Conservation (phyloP, 2,797 vertebrate species). For the Acanthiza pusilla region DNA sequence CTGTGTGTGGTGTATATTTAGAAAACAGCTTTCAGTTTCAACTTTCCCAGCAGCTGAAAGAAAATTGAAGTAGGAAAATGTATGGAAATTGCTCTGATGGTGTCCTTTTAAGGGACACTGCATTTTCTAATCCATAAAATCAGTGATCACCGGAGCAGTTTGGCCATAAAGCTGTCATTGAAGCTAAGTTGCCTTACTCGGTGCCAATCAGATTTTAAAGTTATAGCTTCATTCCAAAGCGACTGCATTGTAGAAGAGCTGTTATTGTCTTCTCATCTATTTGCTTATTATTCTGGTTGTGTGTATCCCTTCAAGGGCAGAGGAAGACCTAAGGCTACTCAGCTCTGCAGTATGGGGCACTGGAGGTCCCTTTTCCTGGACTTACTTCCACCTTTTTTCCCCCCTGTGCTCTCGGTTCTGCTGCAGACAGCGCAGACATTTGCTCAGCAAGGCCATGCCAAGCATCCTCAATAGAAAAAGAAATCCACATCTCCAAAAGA, state of each 20-base stretch:
- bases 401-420: not conserved
- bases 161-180: not conserved
- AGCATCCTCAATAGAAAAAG: not conserved
- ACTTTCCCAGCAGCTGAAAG: not conserved
- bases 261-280: not conserved
- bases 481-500: not conserved
- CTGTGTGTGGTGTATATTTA: constrained; percentile 31
- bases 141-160: not conserved
- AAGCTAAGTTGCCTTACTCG: not conserved
- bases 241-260: not conserved
- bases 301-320: not conserved
- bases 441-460: not conserved
- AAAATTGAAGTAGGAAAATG: not conserved
- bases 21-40: constrained; percentile 46
- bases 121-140: constrained; percentile 6
- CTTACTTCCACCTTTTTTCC: not conserved
- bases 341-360: not conserved
- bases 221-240: not conserved
- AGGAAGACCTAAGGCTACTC: not conserved
- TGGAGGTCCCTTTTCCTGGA: not conserved
- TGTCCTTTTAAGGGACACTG: constrained; percentile 1
- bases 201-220: not conserved
- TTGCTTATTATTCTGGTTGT: not conserved
- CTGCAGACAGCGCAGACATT: not conserved
- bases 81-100: not conserved